These are phyloP conservation scores for Salpingus planirostris DNA, from an alignment of 2,888 invertebrate genomes.

Conservation along the genomic window DNA sequence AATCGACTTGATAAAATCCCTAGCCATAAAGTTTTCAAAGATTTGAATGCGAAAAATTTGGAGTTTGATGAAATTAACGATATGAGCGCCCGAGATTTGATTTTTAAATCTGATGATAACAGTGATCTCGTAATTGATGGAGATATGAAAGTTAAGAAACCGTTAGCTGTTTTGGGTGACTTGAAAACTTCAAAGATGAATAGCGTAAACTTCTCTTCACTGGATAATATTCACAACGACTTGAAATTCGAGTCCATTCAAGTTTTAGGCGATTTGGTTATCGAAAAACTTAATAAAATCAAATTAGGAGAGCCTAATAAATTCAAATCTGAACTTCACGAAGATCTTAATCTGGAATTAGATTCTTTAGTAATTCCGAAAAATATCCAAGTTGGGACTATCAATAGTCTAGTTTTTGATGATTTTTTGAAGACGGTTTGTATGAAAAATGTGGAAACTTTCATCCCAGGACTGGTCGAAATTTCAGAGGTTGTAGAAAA, in stretches of 20 bases:
- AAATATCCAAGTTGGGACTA: conserved; percentile 30
- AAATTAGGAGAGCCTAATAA: too few relatives aligned
- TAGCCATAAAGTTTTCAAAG: background rate
- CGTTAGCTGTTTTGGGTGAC: conserved; percentile 18
- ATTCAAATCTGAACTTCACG: too few relatives aligned
- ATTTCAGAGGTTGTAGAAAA: conserved; percentile 44
- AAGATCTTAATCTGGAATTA: conserved; percentile 4
- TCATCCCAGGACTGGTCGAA: conserved; percentile 36
- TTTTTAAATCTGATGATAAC: conserved; percentile 19
- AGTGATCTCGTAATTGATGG: conserved; percentile 28
- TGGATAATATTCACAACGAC: too few relatives aligned
- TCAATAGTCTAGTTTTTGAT: conserved; percentile 45
- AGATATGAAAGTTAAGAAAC: conserved; percentile 18
- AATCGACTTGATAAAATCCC: background rate
- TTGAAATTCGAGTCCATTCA: too few relatives aligned
- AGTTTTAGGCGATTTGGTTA: conserved; percentile 15
- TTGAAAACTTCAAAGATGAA: too few relatives aligned
- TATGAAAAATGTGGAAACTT: conserved; percentile 37
- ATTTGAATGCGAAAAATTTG: conserved; percentile 17
- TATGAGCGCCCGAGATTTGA: conserved; percentile 21
- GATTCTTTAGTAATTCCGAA: conserved; percentile 27
- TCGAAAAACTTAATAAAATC: conserved; percentile 12
- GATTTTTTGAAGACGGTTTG: conserved; percentile 40
- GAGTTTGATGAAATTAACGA: conserved; percentile 29
- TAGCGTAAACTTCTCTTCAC: too few relatives aligned